Evolutionary conservation across 2,113 vertebrate genomes (phyloP), one percentile per base, ranked within the genome.

Genomic region (Mixornis gularis): DNA sequence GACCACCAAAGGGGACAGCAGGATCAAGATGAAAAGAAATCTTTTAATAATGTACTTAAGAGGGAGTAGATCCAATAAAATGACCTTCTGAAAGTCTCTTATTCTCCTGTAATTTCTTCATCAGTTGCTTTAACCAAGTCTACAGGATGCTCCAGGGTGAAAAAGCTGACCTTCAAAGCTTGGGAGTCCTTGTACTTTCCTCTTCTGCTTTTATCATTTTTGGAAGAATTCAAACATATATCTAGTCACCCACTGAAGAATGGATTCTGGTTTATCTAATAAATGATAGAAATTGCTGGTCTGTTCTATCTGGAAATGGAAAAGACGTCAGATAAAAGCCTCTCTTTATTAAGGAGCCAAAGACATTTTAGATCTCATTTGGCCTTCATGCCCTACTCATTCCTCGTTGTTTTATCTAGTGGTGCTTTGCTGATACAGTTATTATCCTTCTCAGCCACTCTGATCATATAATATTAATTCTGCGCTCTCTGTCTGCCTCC

Each of bases 251-350:
- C 43, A 44, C 43, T 92, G 85, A 94, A 83, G 87, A 94, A 91
- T 93, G 79, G 81, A 53, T 94, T 72, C 64, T 73, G 40, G 81
- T 95, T 96, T 96, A 95, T 95, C 91, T 96, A 92, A 87, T 85
- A 93, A 89, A 93, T 81, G 66, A 65, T 93, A 92, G 87, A 91
- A 95, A 89, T 93, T 94, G 70, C 84, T 92, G 70, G 41, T 69
- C 70, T 72, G 53, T 90, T 93, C 77, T 94, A 76, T 92, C 86
- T 90, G 87, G 78, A 94, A 96, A 93, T 94, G 86, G 92, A 92
- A 96, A 96, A 92, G 62, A 91, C 83, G 77, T 94, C 66, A 91
- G 95, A 94, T 94, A 94, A 95, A 92, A 95, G 62, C 20, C 36
- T 96, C 26, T 41, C 72, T 90, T 95, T 85, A 92, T 79, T 87